A percentile compares a stretch with the other conserved stretches of the same genome.
phyloP scores from a whole-genome alignment of 1,140 invertebrate genomes.

The Penaeus indicus region DNA sequence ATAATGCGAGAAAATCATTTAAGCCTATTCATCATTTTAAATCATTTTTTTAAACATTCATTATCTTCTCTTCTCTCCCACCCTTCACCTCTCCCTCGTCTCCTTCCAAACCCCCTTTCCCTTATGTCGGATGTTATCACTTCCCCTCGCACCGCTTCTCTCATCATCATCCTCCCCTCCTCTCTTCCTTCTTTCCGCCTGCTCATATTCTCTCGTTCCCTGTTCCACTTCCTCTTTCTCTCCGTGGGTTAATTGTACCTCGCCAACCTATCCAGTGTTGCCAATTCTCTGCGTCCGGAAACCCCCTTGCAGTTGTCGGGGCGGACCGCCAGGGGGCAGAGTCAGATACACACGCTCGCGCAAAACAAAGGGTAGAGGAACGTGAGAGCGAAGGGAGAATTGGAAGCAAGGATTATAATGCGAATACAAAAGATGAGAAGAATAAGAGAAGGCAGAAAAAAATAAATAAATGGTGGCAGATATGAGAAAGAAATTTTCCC shows the following conservation, averaged over 20 bases:
- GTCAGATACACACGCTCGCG: too few species aligned
- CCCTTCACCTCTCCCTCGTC: neutral
- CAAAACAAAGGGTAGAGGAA: too few species aligned
- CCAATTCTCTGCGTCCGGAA: neutral
- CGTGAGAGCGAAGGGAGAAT: neutral
- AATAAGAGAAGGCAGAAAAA: too few species aligned
- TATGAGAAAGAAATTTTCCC: too few species aligned
- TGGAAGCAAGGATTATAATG: neutral
- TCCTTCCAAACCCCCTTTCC: neutral
- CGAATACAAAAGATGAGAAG: too few species aligned
- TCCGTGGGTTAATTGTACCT: constrained; percentile 38
- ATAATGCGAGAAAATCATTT: neutral
- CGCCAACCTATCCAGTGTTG: constrained; percentile 4
- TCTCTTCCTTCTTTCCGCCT: neutral
- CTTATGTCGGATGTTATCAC: neutral
- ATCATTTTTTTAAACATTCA: neutral
- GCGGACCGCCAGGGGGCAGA: too few species aligned
- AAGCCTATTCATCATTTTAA: neutral
- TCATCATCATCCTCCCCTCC: neutral
- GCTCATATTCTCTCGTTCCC: neutral
- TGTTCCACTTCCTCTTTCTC: neutral
- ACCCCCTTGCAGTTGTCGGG: too few species aligned
- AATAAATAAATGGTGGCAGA: too few species aligned
- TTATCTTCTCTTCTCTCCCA: neutral
- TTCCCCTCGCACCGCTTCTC: neutral